A percentile compares a stretch with the other conserved stretches of the same genome.
These are phyloP conservation scores for Acropternis orthonyx DNA, from an alignment of 2,797 vertebrate genomes.

Conservation along the genomic window DNA sequence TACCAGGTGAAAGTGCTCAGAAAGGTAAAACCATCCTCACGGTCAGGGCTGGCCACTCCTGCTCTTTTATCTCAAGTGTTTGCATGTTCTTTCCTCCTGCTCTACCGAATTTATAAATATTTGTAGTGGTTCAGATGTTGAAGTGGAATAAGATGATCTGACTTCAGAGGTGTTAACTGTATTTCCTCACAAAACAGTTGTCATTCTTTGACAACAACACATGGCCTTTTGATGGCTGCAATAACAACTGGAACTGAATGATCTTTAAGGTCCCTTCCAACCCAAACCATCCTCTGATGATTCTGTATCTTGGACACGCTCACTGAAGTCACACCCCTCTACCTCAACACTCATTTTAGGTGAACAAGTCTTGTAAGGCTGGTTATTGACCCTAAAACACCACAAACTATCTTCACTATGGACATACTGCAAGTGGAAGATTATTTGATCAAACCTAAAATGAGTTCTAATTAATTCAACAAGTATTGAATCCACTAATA, in stretches of 20 bases:
- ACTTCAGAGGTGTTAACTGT: background rate
- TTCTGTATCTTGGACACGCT: background rate
- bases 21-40: background rate
- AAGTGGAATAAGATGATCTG: background rate
- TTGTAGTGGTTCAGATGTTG: conserved; percentile 1
- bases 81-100: background rate
- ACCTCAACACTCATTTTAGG: background rate
- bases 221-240: background rate
- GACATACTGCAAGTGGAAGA: background rate
- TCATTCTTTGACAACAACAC: background rate
- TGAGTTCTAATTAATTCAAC: background rate
- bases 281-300: background rate
- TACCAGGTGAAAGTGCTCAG: background rate
- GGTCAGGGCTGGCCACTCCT: background rate
- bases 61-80: background rate
- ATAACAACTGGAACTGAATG: background rate
- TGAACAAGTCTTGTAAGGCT: background rate
- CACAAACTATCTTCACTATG: background rate
- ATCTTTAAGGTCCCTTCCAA: background rate
- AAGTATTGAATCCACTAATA: background rate
- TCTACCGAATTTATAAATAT: background rate
- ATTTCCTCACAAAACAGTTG: conserved; percentile 2
- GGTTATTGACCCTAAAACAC: background rate
- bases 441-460: background rate
- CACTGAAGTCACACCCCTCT: background rate